Evolutionary conservation across 2,888 invertebrate species (phyloP), one percentile per base, ranked within the genome.

Genomic region (Platerodrilus igneus): DNA sequence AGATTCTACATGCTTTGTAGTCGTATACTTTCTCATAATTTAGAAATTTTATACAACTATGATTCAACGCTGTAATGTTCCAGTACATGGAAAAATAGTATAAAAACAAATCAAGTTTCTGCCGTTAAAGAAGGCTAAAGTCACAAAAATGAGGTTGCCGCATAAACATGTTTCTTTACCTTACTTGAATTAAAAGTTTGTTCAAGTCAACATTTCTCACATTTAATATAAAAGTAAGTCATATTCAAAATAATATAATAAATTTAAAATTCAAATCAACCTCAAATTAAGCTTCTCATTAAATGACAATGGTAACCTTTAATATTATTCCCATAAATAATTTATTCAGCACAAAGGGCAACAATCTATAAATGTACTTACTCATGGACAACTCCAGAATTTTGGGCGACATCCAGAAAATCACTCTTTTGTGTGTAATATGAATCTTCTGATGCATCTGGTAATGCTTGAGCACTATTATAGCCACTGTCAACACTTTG

Each of bases 361-460:
- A 29, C 11, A 29, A 29, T 9, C 29, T 29, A 15, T 25, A 10
- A 20, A 8, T 28, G 5, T 37, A 71, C 74, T 72, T 60, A 76
- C 76, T 73, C 74, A 60, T 74, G 74, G 44, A 72, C 71, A 41
- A 75, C 70, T 43, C 74, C 76, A 34, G 75, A 72, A 60, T 76
- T 76, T 57, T 75, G 65, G 38, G 75, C 74, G 52, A 74, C 56
- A 38, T 75, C 75, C 39, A 72, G 60, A 58, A 73, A 73, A 57
- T 66, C 72, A 70, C 73, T 69, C 64, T 74, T 70, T 41, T 67
- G 62, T 43, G n/a, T 60, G 47, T 14, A 33, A 39, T 23, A 37
- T 59, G 26, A 50, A 55, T 53, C 62, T 37, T 69, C 69, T 20
- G 52, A 38, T 26, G 35, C 37, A 33, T 31, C 39, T 25, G 48